Conservation (phyloP, 2,888 invertebrate genomes). For the Ceraclea dissimilis region DNA sequence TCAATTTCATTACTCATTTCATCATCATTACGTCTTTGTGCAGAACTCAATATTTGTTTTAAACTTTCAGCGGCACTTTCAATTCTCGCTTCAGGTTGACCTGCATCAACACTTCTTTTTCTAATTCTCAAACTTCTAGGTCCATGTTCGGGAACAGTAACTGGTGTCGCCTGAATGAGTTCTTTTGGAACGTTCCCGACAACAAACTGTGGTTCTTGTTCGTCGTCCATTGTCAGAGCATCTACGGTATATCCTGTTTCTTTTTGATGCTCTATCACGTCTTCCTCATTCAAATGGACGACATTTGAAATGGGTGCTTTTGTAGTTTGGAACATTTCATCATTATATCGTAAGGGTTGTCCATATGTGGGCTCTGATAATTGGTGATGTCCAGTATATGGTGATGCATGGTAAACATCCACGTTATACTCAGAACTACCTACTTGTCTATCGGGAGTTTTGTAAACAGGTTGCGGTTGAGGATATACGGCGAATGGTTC, state of each 20-base stretch:
- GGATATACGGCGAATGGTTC: conserved; percentile 21
- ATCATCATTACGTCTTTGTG: conserved; percentile 39
- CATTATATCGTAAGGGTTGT: conserved; percentile 36
- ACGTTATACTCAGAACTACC: conserved; percentile 13
- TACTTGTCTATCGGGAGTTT: conserved; percentile 14
- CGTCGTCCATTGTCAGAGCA: conserved; percentile 31
- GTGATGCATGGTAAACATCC: conserved; percentile 16
- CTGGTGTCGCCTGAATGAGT: conserved; percentile 46
- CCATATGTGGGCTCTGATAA: conserved; percentile 37
- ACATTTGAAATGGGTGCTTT: conserved; percentile 39
- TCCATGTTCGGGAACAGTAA: conserved; percentile 58
- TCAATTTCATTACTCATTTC: conserved; percentile 47
- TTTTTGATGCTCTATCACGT: conserved; percentile 37
- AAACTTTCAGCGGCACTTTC: conserved; percentile 38
- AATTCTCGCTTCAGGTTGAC: conserved; percentile 20
- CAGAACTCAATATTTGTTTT: conserved; percentile 39
- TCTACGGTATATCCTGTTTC: conserved; percentile 33
- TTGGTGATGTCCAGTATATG: conserved; percentile 15
- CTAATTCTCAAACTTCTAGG: conserved; percentile 45
- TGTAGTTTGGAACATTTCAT: conserved; percentile 32
- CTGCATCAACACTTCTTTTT: conserved; percentile 32
- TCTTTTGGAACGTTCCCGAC: conserved; percentile 60
- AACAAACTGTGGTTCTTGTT: conserved; percentile 51
- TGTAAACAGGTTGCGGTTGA: conserved; percentile 24
- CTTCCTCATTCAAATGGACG: conserved; percentile 39